Evolutionary conservation across 2,888 invertebrate species (phyloP).

Genomic region (Mycalesis mineus): DNA sequence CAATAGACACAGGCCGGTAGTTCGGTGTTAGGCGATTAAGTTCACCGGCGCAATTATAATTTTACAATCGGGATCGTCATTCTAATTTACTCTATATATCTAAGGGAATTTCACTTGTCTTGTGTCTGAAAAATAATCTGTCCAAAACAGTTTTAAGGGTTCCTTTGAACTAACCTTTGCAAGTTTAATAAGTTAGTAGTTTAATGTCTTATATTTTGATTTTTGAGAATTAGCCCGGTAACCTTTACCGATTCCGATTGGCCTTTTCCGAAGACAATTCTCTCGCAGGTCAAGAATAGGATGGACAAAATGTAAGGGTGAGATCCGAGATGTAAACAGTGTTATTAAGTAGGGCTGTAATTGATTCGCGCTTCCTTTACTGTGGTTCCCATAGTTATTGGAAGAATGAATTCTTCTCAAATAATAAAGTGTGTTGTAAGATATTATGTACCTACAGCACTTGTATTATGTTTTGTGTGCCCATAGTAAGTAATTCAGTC

Average conservation of each 20-base stretch:
- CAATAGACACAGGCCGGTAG: slow-evolving; percentile 45
- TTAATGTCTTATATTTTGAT: neutral
- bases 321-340: slow-evolving; percentile 34
- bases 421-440: neutral
- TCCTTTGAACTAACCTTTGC: too few relatives aligned
- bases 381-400: slow-evolving; percentile 23
- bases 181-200: neutral
- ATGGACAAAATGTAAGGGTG: slow-evolving; percentile 46
- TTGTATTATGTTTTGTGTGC: too few relatives aligned
- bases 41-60: slow-evolving; percentile 16
- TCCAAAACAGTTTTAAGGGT: too few relatives aligned
- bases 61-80: slow-evolving; percentile 3
- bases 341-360: slow-evolving; percentile 41
- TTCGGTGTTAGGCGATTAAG: slow-evolving; percentile 57
- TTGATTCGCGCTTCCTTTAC: slow-evolving; percentile 27
- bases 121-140: neutral
- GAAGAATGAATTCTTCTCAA: neutral
- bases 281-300: slow-evolving; percentile 37
- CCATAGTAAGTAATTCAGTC: too few relatives aligned
- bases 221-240: neutral
- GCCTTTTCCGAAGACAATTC: neutral
- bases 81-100: neutral
- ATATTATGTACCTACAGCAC: too few relatives aligned
- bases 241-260: neutral
- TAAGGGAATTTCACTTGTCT: neutral